Evolutionary conservation across 2,888 invertebrate genomes (phyloP).

Genomic region (Syrphus vitripennis): DNA sequence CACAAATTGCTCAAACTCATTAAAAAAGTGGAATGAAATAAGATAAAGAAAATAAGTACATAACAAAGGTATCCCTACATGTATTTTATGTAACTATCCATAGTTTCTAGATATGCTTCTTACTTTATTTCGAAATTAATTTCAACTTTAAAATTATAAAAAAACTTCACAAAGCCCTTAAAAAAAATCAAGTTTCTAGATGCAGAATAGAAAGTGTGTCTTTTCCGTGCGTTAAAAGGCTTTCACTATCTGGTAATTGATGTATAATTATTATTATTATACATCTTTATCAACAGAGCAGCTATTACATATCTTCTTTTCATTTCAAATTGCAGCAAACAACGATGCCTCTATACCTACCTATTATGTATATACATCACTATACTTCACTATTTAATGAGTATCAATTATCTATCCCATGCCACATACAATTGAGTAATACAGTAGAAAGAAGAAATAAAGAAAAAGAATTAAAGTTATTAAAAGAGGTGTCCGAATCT

Average conservation of each 20-base stretch:
- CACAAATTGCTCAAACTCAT: too few species aligned
- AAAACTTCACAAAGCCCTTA: neutral
- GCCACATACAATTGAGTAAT: neutral
- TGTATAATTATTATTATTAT: neutral
- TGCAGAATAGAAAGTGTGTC: neutral
- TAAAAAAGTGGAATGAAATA: too few species aligned
- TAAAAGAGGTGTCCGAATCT: slow-evolving; percentile 12
- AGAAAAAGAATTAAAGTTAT: neutral
- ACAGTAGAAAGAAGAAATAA: neutral
- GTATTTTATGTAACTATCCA: too few species aligned
- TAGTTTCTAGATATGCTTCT: too few species aligned
- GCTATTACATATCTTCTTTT: neutral
- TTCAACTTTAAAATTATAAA: neutral
- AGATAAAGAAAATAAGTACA: too few species aligned
- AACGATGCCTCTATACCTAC: neutral
- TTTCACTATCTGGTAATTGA: neutral
- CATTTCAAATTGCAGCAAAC: neutral
- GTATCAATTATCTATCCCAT: neutral
- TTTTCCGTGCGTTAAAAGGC: neutral
- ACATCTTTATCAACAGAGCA: neutral
- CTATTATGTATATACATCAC: too few species aligned
- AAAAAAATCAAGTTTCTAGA: neutral
- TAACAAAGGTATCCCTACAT: too few species aligned
- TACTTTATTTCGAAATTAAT: too few species aligned
- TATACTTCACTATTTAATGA: neutral